Evolutionary conservation across 1,140 invertebrate species (phyloP).

Genomic region (Pachypeltis micranthus): DNA sequence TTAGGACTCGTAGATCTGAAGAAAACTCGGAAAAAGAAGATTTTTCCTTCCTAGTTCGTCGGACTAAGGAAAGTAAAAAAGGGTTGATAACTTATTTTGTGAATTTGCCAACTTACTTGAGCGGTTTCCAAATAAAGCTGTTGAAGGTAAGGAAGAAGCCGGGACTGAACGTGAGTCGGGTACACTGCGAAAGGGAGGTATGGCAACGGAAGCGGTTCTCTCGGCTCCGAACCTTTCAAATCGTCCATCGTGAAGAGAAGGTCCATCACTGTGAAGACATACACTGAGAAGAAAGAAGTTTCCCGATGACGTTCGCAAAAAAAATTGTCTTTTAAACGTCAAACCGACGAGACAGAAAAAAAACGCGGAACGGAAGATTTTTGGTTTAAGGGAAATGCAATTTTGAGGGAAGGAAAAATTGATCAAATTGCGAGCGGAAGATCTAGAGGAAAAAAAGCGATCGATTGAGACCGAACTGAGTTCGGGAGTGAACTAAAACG

Average conservation of each 20-base stretch:
- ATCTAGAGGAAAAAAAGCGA: not conserved
- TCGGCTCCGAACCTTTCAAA: not conserved
- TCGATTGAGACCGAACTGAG: not conserved
- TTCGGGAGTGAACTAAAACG: not conserved
- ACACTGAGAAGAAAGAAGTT: not conserved
- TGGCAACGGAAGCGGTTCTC: not conserved
- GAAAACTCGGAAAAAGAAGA: too few species aligned
- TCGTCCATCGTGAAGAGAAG: not conserved
- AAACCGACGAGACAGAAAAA: not conserved
- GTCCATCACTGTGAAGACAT: conserved; percentile 1
- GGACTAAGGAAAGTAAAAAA: too few species aligned
- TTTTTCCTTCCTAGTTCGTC: too few species aligned
- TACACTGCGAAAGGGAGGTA: not conserved
- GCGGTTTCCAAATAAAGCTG: conserved; percentile 23
- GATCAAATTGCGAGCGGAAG: not conserved
- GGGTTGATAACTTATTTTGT: too few species aligned
- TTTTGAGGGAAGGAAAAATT: not conserved
- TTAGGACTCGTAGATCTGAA: too few species aligned
- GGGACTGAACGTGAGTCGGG: conserved; percentile 19
- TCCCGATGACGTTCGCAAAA: not conserved
- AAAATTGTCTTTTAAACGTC: conserved; percentile 1
- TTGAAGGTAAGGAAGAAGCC: conserved; percentile 25
- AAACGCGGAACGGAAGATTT: not conserved
- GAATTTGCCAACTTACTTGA: conserved; percentile 35
- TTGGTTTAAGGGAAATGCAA: too few species aligned